phyloP scores from a whole-genome alignment of 2,797 vertebrate genomes.

The Hypotaenidia okinawae region DNA sequence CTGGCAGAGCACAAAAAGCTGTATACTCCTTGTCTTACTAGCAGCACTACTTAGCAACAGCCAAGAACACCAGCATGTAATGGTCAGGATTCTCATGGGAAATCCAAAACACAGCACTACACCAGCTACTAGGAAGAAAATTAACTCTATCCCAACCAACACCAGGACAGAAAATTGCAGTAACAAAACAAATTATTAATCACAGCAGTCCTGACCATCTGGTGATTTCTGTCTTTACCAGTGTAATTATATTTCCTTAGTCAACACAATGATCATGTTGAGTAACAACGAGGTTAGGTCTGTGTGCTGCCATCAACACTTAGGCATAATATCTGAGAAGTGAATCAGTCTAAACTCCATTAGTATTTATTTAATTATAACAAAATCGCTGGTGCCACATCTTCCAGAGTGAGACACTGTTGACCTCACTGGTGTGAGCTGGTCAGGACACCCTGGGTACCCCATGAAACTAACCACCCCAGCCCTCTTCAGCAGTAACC shows the following conservation, averaged over 20 bases:
- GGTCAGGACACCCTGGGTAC: neutral
- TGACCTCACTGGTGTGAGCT: neutral
- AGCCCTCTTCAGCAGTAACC: neutral
- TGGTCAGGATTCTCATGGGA: no score
- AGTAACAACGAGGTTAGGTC: neutral
- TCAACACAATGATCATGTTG: neutral
- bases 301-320: neutral
- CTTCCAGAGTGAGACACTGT: neutral
- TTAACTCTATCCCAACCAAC: no score
- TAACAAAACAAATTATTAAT: constrained; percentile 1
- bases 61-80: no score
- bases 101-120: no score
- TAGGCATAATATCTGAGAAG: neutral
- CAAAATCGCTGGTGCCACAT: neutral
- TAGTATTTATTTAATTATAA: neutral
- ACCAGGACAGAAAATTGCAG: neutral
- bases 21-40: no score
- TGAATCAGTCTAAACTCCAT: neutral
- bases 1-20: no score
- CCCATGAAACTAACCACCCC: neutral
- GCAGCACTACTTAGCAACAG: no score
- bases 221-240: neutral
- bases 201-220: neutral
- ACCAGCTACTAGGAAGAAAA: no score
- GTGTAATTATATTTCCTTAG: neutral